Conservation (phyloP, 2,113 vertebrate species). For the Siniperca knerii region DNA sequence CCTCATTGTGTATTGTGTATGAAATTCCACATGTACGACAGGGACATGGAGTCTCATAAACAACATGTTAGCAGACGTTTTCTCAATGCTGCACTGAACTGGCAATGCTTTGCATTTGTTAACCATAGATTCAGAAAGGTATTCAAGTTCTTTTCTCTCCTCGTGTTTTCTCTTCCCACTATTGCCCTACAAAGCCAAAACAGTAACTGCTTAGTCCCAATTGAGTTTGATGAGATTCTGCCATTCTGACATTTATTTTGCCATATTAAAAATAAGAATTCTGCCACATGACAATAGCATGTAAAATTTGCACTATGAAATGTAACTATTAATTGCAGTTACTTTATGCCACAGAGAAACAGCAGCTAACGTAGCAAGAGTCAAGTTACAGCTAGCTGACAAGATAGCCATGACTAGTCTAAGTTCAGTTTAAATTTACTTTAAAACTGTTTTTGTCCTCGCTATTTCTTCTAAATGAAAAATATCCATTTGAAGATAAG, state of each 20-base stretch:
- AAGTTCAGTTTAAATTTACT: too few species aligned
- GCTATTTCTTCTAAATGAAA: too few species aligned
- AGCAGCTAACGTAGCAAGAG: too few species aligned
- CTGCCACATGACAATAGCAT: neutral
- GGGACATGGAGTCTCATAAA: conserved; percentile 1
- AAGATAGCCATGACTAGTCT: too few species aligned
- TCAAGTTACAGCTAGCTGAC: too few species aligned
- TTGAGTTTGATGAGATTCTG: neutral
- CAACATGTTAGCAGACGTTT: neutral
- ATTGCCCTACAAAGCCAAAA: neutral
- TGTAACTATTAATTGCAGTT: too few species aligned
- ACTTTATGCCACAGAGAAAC: too few species aligned
- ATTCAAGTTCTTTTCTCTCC: neutral
- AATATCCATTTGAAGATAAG: too few species aligned
- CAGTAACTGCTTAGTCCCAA: neutral
- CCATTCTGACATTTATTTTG: neutral
- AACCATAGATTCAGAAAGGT: neutral
- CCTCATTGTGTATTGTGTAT: neutral
- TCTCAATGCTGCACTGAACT: neutral
- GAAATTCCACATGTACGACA: neutral
- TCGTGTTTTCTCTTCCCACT: neutral
- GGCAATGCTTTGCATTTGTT: neutral
- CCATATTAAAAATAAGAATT: neutral
- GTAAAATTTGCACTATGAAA: neutral
- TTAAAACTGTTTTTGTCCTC: too few species aligned